A percentile compares a stretch with the other conserved stretches of the same genome.
Conservation (phyloP, 2,797 vertebrate genomes). For the Luscinia megarhynchos region DNA sequence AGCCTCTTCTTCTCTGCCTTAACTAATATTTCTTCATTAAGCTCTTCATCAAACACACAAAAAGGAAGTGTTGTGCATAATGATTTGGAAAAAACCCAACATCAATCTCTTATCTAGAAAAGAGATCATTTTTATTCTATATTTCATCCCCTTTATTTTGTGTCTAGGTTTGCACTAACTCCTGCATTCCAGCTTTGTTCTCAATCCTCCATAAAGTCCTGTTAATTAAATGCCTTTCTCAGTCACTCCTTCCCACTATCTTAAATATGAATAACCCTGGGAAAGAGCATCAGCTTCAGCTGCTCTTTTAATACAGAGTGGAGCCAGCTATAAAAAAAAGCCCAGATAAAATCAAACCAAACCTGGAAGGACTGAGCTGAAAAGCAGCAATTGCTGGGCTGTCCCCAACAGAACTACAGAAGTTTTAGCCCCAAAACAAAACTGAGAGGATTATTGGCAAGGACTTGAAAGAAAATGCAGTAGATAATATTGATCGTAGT, state of each 20-base stretch:
- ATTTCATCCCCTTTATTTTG: background rate
- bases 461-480: background rate
- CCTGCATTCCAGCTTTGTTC: background rate
- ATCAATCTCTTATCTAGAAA: background rate
- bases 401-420: background rate
- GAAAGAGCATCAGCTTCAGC: background rate
- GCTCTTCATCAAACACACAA: background rate
- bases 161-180: background rate
- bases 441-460: background rate
- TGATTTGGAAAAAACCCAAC: rapidly evolving
- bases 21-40: background rate
- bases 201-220: background rate
- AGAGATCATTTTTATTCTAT: background rate
- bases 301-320: background rate
- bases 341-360: background rate
- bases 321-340: background rate
- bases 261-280: background rate
- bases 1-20: background rate
- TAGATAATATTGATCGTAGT: background rate
- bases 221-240: background rate
- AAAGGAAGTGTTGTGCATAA: background rate
- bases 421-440: constrained; percentile 5
- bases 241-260: background rate
- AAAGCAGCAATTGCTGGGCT: background rate
- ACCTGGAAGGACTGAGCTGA: background rate